Conservation (phyloP, 2,113 vertebrate species). For the Pyxicephalus adspersus region DNA sequence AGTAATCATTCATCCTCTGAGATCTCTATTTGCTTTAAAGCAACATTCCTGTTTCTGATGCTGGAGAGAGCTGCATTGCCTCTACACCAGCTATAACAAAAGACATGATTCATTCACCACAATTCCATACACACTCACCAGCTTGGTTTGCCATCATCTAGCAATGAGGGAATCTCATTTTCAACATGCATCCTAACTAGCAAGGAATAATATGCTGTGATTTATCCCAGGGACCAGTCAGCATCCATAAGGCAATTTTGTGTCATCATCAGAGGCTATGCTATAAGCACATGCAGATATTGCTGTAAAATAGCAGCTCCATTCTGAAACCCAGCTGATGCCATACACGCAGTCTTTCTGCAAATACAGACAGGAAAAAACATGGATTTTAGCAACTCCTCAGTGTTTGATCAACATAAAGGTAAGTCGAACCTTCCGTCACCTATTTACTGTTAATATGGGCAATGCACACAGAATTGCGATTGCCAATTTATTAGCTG, state of each 20-base stretch:
- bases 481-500: too few species aligned
- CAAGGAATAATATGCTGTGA: conserved; percentile 31
- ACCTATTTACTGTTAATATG: neutral
- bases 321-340: conserved; percentile 59
- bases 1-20: conserved; percentile 63
- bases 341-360: conserved; percentile 58
- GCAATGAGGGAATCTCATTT: conserved; percentile 41
- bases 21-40: conserved; percentile 63
- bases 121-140: conserved; percentile 1
- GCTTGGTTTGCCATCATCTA: neutral
- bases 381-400: conserved; percentile 87
- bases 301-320: conserved; percentile 52
- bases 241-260: conserved; percentile 58
- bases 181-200: conserved; percentile 17
- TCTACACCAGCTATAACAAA: conserved; percentile 29
- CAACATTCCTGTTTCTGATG: conserved; percentile 57
- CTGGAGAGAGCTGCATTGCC: conserved; percentile 58
- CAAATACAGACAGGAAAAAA: conserved; percentile 60
- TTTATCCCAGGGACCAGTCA: conserved; percentile 58
- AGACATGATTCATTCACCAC: conserved; percentile 35
- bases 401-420: conserved; percentile 85
- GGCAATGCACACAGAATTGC: neutral
- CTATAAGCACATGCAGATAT: conserved; percentile 53
- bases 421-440: conserved; percentile 71
- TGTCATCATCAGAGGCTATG: conserved; percentile 55